Evolutionary conservation across 2,113 vertebrate species (phyloP).

Genomic region (Oostethus manadensis): DNA sequence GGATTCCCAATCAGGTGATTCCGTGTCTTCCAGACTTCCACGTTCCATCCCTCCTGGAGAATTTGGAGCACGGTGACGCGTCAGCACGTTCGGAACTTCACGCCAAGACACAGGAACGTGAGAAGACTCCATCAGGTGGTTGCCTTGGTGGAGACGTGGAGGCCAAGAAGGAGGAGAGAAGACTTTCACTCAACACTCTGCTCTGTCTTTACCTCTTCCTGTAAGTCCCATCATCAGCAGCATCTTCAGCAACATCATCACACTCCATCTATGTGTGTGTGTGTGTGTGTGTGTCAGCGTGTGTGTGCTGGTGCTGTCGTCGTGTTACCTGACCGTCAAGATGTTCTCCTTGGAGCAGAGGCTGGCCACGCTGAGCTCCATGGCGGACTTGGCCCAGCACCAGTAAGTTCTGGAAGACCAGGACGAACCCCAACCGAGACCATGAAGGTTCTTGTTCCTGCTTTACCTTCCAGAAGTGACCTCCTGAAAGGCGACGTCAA

Average conservation of each 20-base stretch:
- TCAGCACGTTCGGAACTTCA: constrained; percentile 50
- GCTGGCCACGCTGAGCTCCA: constrained; percentile 72
- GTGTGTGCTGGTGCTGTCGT: constrained; percentile 81
- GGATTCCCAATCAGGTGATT: no score
- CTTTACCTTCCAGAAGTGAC: constrained; percentile 25
- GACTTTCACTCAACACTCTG: constrained; percentile 75
- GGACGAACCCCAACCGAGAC: not conserved
- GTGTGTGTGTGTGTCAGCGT: constrained; percentile 68
- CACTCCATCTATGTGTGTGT: constrained; percentile 23
- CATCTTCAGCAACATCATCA: not conserved
- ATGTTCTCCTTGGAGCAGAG: constrained; percentile 81
- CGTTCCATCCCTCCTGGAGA: constrained; percentile 72
- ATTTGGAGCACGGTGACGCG: constrained; percentile 64
- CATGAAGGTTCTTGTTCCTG: not conserved
- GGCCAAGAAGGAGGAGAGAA: constrained; percentile 59
- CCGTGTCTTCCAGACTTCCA: constrained; percentile 56
- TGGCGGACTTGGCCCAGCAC: constrained; percentile 65
- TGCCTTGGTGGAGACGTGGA: constrained; percentile 1
- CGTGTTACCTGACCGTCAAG: constrained; percentile 88
- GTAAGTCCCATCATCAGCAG: constrained; percentile 69
- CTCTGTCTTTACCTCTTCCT: constrained; percentile 83
- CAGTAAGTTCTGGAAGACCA: constrained; percentile 69
- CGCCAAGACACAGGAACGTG: constrained; percentile 34
- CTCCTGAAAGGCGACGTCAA: constrained; percentile 51
- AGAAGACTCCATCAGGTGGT: not conserved